These are phyloP conservation scores for Clarias gariepinus DNA, from an alignment of 2,113 vertebrate species.

Conservation along the genomic window DNA sequence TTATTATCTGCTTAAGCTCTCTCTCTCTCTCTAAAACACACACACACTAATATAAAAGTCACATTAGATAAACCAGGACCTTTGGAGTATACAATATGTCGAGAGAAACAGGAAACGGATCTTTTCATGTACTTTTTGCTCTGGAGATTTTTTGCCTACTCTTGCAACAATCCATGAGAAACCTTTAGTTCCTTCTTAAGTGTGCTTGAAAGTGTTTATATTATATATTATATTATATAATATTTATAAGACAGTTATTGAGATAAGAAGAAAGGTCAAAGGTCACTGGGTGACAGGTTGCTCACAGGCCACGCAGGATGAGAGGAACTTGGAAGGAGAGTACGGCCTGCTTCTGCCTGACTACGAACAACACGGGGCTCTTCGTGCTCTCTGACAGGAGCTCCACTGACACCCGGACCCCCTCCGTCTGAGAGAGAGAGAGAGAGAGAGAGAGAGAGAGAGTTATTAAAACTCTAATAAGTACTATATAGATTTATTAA, in stretches of 20 bases:
- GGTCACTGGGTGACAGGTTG: conserved; percentile 51
- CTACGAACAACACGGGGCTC: conserved; percentile 86
- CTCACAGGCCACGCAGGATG: conserved; percentile 94
- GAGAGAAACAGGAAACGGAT: neutral
- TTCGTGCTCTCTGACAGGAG: conserved; percentile 77
- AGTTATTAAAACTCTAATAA: neutral
- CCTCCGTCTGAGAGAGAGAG: conserved; percentile 78
- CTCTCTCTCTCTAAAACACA: neutral
- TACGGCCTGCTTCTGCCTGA: conserved; percentile 93
- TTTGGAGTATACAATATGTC: neutral
- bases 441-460: neutral
- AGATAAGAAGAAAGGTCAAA: neutral
- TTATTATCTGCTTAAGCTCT: neutral
- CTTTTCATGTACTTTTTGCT: neutral
- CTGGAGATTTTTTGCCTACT: neutral
- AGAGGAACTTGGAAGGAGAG: conserved; percentile 96
- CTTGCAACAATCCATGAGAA: neutral
- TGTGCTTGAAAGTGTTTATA: neutral
- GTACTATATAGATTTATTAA: no score
- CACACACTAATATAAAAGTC: neutral
- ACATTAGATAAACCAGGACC: neutral
- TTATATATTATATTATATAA: neutral
- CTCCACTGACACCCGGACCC: conserved; percentile 88
- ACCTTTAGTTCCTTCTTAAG: no score
- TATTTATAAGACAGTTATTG: neutral